Conservation (phyloP, 1,140 invertebrate species). For the Episyrphus balteatus region DNA sequence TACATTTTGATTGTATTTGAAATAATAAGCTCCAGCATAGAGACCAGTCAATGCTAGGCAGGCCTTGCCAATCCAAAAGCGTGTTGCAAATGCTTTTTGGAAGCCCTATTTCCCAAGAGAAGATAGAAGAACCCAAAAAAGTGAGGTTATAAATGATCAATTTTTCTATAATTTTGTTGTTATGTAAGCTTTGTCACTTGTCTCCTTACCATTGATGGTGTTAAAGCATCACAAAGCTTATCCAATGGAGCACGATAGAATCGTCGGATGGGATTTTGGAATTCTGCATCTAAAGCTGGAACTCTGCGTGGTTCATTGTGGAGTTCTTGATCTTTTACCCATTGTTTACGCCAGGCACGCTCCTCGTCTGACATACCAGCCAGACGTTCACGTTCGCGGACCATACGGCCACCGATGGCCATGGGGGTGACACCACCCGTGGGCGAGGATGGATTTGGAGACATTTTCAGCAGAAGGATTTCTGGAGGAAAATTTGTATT, state of each 20-base stretch:
- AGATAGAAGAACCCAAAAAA: neutral
- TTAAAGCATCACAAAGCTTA: conserved; percentile 43
- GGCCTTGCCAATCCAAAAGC: conserved; percentile 54
- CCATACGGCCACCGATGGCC: conserved; percentile 60
- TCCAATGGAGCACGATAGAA: conserved; percentile 62
- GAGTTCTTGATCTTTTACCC: conserved; percentile 70
- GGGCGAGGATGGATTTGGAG: conserved; percentile 24
- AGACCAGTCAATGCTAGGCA: conserved; percentile 39
- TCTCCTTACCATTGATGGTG: conserved; percentile 51
- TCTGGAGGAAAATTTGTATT: too few species aligned
- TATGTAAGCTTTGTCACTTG: conserved; percentile 5
- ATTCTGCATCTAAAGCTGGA: conserved; percentile 52
- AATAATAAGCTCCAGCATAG: conserved; percentile 53
- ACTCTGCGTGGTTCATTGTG: conserved; percentile 58
- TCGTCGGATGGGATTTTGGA: conserved; percentile 66
- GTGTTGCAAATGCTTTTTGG: conserved; percentile 39
- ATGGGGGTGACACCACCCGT: conserved; percentile 57
- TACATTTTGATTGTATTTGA: conserved; percentile 68
- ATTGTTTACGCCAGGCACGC: conserved; percentile 69
- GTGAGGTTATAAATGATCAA: conserved; percentile 1
- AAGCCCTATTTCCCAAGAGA: conserved; percentile 39
- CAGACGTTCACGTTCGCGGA: conserved; percentile 60
- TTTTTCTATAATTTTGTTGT: conserved; percentile 2
- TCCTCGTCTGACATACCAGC: conserved; percentile 74
- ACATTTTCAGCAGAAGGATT: too few species aligned